Evolutionary conservation across 2,888 invertebrate species (phyloP).

Genomic region (Crepidodera aurea): DNA sequence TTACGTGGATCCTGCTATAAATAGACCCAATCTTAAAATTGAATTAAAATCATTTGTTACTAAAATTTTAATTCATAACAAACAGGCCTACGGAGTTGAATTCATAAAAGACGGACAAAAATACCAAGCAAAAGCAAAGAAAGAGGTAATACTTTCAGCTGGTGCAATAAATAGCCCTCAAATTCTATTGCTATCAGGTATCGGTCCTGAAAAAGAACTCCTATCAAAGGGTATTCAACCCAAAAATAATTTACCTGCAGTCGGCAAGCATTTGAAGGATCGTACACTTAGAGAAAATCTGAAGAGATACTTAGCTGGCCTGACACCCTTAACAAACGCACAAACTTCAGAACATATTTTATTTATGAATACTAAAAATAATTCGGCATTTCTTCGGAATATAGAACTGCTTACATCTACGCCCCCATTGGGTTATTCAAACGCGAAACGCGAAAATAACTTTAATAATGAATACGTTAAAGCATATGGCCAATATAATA

Average conservation of each 20-base stretch:
- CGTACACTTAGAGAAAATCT: constrained; percentile 23
- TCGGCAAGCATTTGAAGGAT: constrained; percentile 33
- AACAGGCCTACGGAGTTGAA: constrained; percentile 25
- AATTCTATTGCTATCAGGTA: constrained; percentile 33
- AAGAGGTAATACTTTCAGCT: constrained; percentile 69
- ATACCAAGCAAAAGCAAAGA: constrained; percentile 68
- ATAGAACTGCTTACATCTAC: not conserved
- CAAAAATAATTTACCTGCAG: constrained; percentile 22
- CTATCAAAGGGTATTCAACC: constrained; percentile 17
- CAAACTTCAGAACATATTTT: not conserved
- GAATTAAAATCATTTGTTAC: constrained; percentile 64
- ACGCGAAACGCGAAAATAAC: not conserved
- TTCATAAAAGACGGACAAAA: constrained; percentile 66
- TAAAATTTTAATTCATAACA: constrained; percentile 25
- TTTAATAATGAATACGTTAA: not conserved
- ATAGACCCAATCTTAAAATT: constrained; percentile 54
- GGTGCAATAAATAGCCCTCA: constrained; percentile 53
- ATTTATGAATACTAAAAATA: constrained; percentile 15
- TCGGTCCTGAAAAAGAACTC: constrained; percentile 29
- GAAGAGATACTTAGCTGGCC: not conserved
- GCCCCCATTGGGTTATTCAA: not conserved
- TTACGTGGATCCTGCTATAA: constrained; percentile 23
- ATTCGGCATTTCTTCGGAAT: not conserved
- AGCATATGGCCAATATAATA: constrained; percentile 8
- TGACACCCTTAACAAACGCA: constrained; percentile 12